phyloP scores from a whole-genome alignment of 2,888 invertebrate species.

The Formica aserva region DNA sequence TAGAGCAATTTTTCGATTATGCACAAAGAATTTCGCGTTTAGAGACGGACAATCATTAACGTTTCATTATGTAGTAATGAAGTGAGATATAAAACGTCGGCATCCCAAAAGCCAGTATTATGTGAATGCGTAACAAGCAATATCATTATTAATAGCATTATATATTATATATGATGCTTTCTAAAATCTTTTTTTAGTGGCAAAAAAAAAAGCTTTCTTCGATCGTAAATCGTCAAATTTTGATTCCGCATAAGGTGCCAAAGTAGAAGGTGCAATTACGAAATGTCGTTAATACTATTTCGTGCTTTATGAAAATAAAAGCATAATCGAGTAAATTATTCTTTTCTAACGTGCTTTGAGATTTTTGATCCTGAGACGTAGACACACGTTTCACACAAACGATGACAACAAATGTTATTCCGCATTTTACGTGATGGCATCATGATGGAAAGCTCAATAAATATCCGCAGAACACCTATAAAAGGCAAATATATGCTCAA shows the following conservation, averaged over 20 bases:
- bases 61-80: slow-evolving; percentile 74
- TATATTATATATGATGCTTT: slow-evolving; percentile 54
- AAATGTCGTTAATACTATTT: slow-evolving; percentile 37
- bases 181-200: slow-evolving; percentile 31
- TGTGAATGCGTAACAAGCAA: slow-evolving; percentile 71
- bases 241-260: slow-evolving; percentile 76
- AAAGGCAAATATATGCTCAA: slow-evolving; percentile 44
- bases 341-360: slow-evolving; percentile 40
- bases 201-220: slow-evolving; percentile 56
- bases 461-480: slow-evolving; percentile 1
- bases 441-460: slow-evolving; percentile 30
- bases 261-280: slow-evolving; percentile 79
- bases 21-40: slow-evolving; percentile 86
- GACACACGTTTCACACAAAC: neutral
- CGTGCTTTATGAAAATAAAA: slow-evolving; percentile 48
- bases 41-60: slow-evolving; percentile 85
- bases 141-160: slow-evolving; percentile 60
- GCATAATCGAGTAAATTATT: slow-evolving; percentile 51
- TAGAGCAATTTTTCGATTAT: slow-evolving; percentile 71
- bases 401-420: neutral
- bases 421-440: neutral
- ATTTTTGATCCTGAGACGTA: slow-evolving; percentile 22
- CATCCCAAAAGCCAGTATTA: slow-evolving; percentile 82
- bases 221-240: slow-evolving; percentile 49
- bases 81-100: slow-evolving; percentile 68